phyloP scores from a whole-genome alignment of 2,797 vertebrate species.

The Leptoclinus maculatus region DNA sequence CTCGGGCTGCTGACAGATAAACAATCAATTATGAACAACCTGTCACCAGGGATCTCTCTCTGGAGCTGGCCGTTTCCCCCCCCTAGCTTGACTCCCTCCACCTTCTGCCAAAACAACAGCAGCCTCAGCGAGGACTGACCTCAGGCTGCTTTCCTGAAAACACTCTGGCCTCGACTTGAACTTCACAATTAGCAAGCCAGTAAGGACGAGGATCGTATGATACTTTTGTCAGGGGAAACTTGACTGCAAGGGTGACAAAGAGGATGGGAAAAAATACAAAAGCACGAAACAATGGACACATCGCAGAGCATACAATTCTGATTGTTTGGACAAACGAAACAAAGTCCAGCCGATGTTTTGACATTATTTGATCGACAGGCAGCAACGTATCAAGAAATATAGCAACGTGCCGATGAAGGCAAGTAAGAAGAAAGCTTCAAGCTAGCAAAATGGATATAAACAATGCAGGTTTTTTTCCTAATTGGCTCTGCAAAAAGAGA shows the following conservation, averaged over 20 bases:
- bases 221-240: not conserved
- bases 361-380: not conserved
- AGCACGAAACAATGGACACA: not conserved
- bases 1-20: slow-evolving; percentile 80
- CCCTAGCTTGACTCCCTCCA: slow-evolving; percentile 52
- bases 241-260: not conserved
- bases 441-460: not conserved
- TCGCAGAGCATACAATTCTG: not conserved
- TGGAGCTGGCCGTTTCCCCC: slow-evolving; percentile 35
- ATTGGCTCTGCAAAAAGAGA: not conserved
- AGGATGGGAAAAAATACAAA: not conserved
- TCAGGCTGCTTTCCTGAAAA: slow-evolving; percentile 45
- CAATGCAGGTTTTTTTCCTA: not conserved
- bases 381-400: not conserved
- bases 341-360: not conserved
- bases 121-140: slow-evolving; percentile 43
- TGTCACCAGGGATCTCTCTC: slow-evolving; percentile 69
- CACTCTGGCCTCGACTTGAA: slow-evolving; percentile 14
- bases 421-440: not conserved
- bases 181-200: slow-evolving; percentile 15
- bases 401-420: not conserved
- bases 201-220: slow-evolving; percentile 11
- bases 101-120: slow-evolving; percentile 61
- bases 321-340: not conserved
- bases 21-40: slow-evolving; percentile 86